phyloP scores from a whole-genome alignment of 1,140 invertebrate genomes.

The Thalassaphorura encarpata region DNA sequence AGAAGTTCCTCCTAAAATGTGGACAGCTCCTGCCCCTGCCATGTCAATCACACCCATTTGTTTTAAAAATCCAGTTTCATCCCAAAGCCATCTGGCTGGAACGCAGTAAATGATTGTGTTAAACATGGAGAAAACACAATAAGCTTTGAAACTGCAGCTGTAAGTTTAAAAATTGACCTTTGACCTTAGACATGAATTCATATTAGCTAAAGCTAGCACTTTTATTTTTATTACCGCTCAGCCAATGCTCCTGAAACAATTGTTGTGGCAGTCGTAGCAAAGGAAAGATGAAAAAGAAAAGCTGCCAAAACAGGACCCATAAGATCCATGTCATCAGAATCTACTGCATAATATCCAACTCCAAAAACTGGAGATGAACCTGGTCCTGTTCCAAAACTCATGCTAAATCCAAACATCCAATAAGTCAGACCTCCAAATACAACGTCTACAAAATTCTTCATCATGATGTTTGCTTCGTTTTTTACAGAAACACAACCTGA shows the following conservation, averaged over 20 bases:
- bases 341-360: slow-evolving; percentile 30
- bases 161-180: too few species aligned
- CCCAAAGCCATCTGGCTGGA: slow-evolving; percentile 51
- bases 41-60: slow-evolving; percentile 43
- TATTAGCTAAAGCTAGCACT: too few species aligned
- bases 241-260: slow-evolving; percentile 20
- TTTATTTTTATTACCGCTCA: too few species aligned
- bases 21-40: slow-evolving; percentile 46
- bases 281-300: slow-evolving; percentile 77
- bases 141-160: slow-evolving; percentile 82
- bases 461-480: slow-evolving; percentile 95
- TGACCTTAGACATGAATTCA: too few species aligned
- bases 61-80: slow-evolving; percentile 42
- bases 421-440: slow-evolving; percentile 84
- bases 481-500: slow-evolving; percentile 84
- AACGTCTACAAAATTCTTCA: slow-evolving; percentile 89
- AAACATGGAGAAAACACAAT: slow-evolving; percentile 77
- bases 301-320: slow-evolving; percentile 57
- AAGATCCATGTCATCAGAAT: slow-evolving; percentile 17
- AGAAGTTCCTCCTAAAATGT: slow-evolving; percentile 45
- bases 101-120: slow-evolving; percentile 87
- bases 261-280: slow-evolving; percentile 61
- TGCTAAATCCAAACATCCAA: slow-evolving; percentile 43
- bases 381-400: slow-evolving; percentile 26
- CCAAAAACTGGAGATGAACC: slow-evolving; percentile 28